Base-by-base conservation (phyloP, 2,113 vertebrate species). In the Atherinomorus stipes region DNA sequence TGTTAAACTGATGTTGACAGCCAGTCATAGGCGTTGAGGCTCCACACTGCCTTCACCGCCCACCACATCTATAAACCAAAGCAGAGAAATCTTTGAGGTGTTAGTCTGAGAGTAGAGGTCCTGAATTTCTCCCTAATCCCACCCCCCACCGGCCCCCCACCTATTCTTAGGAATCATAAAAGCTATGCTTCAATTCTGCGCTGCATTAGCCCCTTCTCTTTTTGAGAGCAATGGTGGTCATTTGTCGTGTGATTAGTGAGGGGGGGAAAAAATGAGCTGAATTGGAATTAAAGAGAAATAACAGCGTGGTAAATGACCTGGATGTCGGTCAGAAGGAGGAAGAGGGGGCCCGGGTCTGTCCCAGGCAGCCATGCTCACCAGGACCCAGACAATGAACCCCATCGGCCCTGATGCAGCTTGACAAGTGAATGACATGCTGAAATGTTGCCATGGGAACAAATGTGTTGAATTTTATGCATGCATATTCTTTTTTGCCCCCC, bases 371-470 rank as follows among this genome's bases (percentile, higher is more conserved):
- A 79, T 88, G 94, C 94, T 94, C 95, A 95, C 96, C 95, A 95
- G 93, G 94, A 92, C 89, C 92, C 95, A 97, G 96, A 98, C 97
- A 98, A 98, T 96, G 94, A 95, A 95, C 95, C 96, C 95, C 96
- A 94, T 98, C 95, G 95, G 93, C 94, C 93, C 96, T 98, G 97
- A 99, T 98, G 95, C 94, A 92, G 95, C 95, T 96, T 98, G 98
- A 98, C 98, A 98, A 95, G 95, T 96, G 96, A 98, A 98, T 97
- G 96, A 97, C 96, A 96, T 94, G 94, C 95, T 98, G 96, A 98
- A 98, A 96, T 95, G 97, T 99, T 97, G 88, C 97, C 95, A 96
- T 98, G 95, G 96, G 89, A 97, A 98, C 97, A 97, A 98, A 98
- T 97, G 96, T 97, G 96, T 97, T 92, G 92, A 89, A 95, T 97